Evolutionary conservation across 2,888 invertebrate species (phyloP).

Genomic region (Mythimna impura): DNA sequence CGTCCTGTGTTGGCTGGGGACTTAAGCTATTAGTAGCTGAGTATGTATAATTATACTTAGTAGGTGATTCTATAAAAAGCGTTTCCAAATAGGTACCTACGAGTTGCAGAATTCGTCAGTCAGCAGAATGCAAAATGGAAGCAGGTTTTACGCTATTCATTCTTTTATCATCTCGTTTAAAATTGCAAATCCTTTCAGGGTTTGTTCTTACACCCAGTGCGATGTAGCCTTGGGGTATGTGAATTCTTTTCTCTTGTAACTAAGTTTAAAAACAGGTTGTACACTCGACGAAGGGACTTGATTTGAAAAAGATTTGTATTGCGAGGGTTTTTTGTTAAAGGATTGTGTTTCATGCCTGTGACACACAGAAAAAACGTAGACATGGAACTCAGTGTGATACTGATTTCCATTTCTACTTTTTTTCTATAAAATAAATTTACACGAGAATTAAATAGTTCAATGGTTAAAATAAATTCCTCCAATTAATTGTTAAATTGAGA

Average conservation of each 20-base stretch:
- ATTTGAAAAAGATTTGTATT: slow-evolving; percentile 11
- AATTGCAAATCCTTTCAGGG: slow-evolving; percentile 19
- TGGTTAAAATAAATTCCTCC: too few species aligned
- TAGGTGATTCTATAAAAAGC: too few species aligned
- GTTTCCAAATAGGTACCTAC: too few species aligned
- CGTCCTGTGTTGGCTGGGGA: too few species aligned
- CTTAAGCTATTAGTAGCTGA: too few species aligned
- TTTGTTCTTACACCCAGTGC: not conserved
- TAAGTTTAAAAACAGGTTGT: slow-evolving; percentile 18
- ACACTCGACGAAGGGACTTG: slow-evolving; percentile 13
- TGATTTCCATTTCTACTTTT: too few species aligned
- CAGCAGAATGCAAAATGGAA: not conserved
- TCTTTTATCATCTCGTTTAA: slow-evolving; percentile 2
- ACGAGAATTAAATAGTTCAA: too few species aligned
- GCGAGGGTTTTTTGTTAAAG: not conserved
- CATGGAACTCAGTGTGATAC: too few species aligned
- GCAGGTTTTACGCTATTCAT: not conserved
- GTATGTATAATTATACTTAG: too few species aligned
- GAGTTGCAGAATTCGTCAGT: not conserved
- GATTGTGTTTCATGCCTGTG: not conserved
- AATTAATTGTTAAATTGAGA: too few species aligned
- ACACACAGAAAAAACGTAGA: too few species aligned
- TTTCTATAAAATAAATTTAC: too few species aligned
- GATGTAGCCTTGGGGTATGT: slow-evolving; percentile 5
- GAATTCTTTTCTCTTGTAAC: slow-evolving; percentile 26